These are phyloP conservation scores for Calvadosia cruxmelitensis DNA, from an alignment of 30 jellyfish, hydroid and myxozoan species.

Conservation along the genomic window DNA sequence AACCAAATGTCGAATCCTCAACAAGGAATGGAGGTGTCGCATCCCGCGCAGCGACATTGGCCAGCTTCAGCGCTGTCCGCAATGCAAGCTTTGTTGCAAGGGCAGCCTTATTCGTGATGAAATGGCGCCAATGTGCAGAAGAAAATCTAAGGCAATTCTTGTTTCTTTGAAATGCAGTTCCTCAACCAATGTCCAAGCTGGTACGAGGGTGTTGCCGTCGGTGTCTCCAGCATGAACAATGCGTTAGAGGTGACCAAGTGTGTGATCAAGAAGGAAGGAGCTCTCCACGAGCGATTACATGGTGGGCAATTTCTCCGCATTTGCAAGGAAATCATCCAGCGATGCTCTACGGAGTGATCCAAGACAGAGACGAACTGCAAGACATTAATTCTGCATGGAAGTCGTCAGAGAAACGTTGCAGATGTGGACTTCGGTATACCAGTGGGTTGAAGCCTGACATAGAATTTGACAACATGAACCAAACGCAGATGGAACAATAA, in stretches of 20 bases:
- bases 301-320: background rate
- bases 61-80: background rate
- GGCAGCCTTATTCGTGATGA: background rate
- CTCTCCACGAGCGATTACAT: background rate
- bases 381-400: background rate
- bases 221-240: background rate
- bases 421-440: background rate
- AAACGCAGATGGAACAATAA: background rate
- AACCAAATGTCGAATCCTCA: background rate
- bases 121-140: background rate
- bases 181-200: background rate
- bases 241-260: background rate
- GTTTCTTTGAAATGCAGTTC: background rate
- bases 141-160: background rate
- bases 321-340: background rate
- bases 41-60: background rate
- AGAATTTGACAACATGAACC: background rate
- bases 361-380: background rate
- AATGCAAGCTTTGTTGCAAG: background rate
- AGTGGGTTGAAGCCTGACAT: background rate
- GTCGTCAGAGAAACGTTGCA: background rate
- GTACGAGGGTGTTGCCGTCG: background rate
- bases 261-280: background rate
- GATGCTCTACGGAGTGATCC: background rate
- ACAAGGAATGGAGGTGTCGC: background rate